Evolutionary conservation across 2,888 invertebrate genomes (phyloP).

Genomic region (Pristionchus entomophagus): DNA sequence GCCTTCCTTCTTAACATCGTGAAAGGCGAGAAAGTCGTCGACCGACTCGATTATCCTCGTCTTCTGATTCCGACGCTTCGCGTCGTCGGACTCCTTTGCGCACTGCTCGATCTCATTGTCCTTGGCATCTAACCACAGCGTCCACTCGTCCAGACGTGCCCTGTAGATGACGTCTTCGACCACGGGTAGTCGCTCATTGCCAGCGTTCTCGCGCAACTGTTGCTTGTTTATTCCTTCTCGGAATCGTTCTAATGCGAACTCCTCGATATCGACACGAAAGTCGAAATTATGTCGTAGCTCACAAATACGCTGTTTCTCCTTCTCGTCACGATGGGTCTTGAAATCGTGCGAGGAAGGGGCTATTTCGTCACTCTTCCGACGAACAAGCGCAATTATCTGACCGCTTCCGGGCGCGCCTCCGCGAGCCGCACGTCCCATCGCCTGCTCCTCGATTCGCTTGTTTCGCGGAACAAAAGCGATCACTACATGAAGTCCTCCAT

Average conservation of each 20-base stretch:
- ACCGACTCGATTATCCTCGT: too few relatives aligned
- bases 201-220: not conserved
- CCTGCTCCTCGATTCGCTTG: not conserved
- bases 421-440: not conserved
- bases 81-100: too few relatives aligned
- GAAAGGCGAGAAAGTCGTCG: too few relatives aligned
- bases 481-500: not conserved
- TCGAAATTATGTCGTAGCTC: too few relatives aligned
- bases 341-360: not conserved
- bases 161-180: not conserved
- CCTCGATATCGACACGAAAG: too few relatives aligned
- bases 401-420: not conserved
- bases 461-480: not conserved
- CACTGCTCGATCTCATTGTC: not conserved
- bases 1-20: too few relatives aligned
- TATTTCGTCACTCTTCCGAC: too few relatives aligned
- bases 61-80: too few relatives aligned
- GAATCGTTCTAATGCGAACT: too few relatives aligned
- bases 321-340: not conserved
- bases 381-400: not conserved
- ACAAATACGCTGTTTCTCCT: too few relatives aligned
- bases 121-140: conserved; percentile 3
- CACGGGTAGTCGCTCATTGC: not conserved
- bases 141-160: not conserved
- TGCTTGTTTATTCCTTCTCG: too few relatives aligned